These are phyloP conservation scores for Hypocryptadius cinnamomeus DNA, from an alignment of 2,113 vertebrate species.

Conservation along the genomic window DNA sequence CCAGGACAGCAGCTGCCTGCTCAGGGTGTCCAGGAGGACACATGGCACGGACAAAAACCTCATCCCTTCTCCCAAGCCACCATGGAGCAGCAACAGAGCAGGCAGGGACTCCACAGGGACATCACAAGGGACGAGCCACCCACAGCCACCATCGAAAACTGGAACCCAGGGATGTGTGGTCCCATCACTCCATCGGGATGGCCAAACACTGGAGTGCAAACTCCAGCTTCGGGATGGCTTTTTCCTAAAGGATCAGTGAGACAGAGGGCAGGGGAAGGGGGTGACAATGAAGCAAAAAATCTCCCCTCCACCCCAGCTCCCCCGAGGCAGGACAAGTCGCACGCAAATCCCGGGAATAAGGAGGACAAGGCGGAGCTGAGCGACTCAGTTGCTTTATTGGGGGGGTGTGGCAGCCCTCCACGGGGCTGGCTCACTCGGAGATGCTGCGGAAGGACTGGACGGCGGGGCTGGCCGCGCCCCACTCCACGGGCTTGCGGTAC, in stretches of 20 bases:
- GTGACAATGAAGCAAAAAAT: no score
- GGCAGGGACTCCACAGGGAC: not conserved
- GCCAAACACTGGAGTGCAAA: not conserved
- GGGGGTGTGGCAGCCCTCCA: fast-evolving
- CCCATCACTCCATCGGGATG: not conserved
- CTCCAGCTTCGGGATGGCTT: not conserved
- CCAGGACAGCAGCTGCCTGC: not conserved
- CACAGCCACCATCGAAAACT: not conserved
- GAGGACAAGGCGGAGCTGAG: slow-evolving; percentile 11
- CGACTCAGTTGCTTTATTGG: slow-evolving; percentile 63
- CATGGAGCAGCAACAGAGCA: not conserved
- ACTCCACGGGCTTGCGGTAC: slow-evolving; percentile 85
- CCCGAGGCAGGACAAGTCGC: fast-evolving
- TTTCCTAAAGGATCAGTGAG: not conserved
- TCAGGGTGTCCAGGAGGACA: no score
- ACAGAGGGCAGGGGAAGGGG: not conserved
- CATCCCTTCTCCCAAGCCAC: not conserved
- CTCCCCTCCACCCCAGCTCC: not conserved
- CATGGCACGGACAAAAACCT: fast-evolving
- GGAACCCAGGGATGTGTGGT: no score
- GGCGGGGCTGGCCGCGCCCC: slow-evolving; percentile 77
- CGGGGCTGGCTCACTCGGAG: slow-evolving; percentile 46
- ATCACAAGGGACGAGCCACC: fast-evolving
- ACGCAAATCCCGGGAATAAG: not conserved
- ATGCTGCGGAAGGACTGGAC: slow-evolving; percentile 87